Percentiles rank a stretch among this genome's conserved stretches.
Evolutionary conservation across 2,888 invertebrate species (phyloP).

Genomic region (Cataglyphis livida): DNA sequence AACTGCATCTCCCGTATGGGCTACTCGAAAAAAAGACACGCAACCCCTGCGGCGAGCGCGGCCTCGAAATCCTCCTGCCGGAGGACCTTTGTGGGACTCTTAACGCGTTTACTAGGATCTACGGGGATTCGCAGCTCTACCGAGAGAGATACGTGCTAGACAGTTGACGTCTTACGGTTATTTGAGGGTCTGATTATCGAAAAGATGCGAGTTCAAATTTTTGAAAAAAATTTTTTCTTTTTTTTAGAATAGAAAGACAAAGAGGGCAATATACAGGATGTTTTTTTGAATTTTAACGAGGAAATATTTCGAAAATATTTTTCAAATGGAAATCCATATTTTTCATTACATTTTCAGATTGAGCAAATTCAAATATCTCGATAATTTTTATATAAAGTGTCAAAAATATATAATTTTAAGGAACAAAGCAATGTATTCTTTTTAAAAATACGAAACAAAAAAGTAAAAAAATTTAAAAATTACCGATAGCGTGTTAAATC

Average conservation of each 20-base stretch:
- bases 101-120: conserved; percentile 5
- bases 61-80: conserved; percentile 13
- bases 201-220: not conserved
- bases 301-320: no score
- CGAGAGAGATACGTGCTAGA: not conserved
- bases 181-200: conserved; percentile 12
- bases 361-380: no score
- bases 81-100: conserved; percentile 34
- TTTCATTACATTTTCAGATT: no score
- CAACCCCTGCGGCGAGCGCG: conserved; percentile 61
- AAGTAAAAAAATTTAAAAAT: no score
- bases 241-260: not conserved
- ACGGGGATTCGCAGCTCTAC: not conserved
- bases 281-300: no score
- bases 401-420: no score
- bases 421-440: no score
- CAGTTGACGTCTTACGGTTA: not conserved
- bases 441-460: no score
- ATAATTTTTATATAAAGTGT: no score
- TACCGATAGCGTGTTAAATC: no score
- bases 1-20: conserved; percentile 29
- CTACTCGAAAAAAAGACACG: conserved; percentile 75
- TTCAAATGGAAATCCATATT: no score
- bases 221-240: not conserved
- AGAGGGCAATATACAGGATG: no score